Evolutionary conservation across 2,797 vertebrate genomes (phyloP).

Genomic region (Pseudochirops corinnae): DNA sequence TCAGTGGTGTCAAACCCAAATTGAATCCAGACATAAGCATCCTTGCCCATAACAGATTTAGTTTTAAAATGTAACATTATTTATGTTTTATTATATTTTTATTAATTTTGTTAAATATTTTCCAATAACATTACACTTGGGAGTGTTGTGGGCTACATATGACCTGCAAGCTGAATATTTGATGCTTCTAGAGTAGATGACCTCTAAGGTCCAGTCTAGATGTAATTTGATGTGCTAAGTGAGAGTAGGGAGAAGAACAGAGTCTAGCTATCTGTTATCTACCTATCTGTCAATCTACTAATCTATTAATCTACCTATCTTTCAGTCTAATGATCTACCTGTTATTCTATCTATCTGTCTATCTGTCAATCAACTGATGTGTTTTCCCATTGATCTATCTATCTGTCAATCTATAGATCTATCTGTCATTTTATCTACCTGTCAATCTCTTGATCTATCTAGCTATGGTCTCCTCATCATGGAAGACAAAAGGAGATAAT

Average conservation of each 20-base stretch:
- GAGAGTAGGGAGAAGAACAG: neutral
- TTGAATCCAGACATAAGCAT: neutral
- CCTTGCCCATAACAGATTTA: neutral
- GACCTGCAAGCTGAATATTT: neutral
- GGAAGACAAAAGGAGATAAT: neutral
- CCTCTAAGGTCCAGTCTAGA: neutral
- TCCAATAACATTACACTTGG: neutral
- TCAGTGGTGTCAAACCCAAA: too few species aligned
- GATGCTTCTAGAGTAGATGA: neutral
- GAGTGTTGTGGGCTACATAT: neutral
- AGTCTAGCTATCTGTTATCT: neutral
- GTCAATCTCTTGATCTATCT: neutral
- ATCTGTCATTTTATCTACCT: too few species aligned
- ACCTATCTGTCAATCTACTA: neutral
- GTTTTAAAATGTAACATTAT: neutral
- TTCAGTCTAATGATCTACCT: neutral
- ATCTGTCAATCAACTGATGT: neutral
- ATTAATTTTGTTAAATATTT: neutral
- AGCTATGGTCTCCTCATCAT: neutral
- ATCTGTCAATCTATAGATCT: neutral
- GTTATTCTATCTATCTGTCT: too few species aligned
- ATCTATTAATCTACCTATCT: neutral
- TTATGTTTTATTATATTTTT: neutral
- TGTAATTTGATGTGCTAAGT: neutral
- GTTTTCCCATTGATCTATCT: neutral